A percentile compares a stretch with the other conserved stretches of the same genome.
These are phyloP conservation scores for Zygothrica quintamaculata DNA, from an alignment of 2,888 invertebrate genomes.

Conservation along the genomic window DNA sequence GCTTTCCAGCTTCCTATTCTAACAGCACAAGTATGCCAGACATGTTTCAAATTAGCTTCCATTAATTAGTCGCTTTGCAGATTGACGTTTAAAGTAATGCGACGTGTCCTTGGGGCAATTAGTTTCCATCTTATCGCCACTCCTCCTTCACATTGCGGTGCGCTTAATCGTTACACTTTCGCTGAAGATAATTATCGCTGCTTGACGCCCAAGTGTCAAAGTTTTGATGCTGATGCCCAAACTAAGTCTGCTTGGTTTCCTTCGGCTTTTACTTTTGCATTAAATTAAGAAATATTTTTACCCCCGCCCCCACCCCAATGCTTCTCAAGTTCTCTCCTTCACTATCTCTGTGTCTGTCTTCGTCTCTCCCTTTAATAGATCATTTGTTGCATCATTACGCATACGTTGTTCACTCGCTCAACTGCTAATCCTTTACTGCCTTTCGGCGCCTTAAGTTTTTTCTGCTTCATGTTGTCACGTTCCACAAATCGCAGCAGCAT, in stretches of 20 bases:
- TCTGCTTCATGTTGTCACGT: conserved; percentile 65
- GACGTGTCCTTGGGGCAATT: conserved; percentile 59
- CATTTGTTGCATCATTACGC: conserved; percentile 73
- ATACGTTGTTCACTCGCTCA: conserved; percentile 42
- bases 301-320: too few species aligned
- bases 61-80: conserved; percentile 70
- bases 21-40: conserved; percentile 10
- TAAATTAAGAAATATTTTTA: conserved; percentile 35
- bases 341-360: background rate
- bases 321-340: background rate
- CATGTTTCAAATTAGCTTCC: conserved; percentile 66
- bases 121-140: conserved; percentile 20
- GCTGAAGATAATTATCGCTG: conserved; percentile 46
- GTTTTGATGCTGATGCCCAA: background rate
- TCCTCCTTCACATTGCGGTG: background rate
- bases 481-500: conserved; percentile 53
- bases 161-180: conserved; percentile 21
- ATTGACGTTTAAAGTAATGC: conserved; percentile 71
- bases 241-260: background rate
- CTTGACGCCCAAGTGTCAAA: conserved; percentile 34
- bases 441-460: conserved; percentile 35
- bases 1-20: conserved; percentile 15
- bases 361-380: conserved; percentile 52
- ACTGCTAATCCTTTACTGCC: conserved; percentile 64
- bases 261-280: conserved; percentile 19